Evolutionary conservation across 2,113 vertebrate genomes (phyloP).

Genomic region (Vireo altiloquus): DNA sequence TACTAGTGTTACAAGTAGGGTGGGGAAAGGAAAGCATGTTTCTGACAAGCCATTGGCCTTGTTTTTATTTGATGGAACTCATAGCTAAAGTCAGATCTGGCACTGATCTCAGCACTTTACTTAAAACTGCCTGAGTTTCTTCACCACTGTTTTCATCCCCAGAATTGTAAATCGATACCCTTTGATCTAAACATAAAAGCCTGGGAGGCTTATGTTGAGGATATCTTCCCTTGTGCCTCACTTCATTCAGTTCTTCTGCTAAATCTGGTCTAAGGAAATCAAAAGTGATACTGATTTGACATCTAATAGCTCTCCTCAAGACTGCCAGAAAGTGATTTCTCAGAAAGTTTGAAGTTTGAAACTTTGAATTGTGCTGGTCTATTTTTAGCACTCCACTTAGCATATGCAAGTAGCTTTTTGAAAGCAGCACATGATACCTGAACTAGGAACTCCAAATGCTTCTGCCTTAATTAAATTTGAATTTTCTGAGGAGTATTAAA

Average conservation of each 20-base stretch:
- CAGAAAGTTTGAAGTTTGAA: not conserved
- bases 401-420: not conserved
- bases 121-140: not conserved
- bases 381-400: not conserved
- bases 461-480: not conserved
- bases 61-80: not conserved
- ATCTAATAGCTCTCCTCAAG: not conserved
- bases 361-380: not conserved
- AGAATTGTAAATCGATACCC: slow-evolving; percentile 16
- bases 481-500: not conserved
- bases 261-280: not conserved
- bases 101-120: not conserved
- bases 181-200: slow-evolving; percentile 45
- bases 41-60: not conserved
- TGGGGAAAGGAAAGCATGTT: not conserved
- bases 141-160: not conserved
- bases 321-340: not conserved
- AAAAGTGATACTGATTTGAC: not conserved
- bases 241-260: not conserved
- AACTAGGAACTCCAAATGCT: not conserved
- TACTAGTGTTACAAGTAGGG: not conserved
- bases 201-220: not conserved
- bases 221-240: not conserved
- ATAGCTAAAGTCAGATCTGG: not conserved
- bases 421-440: not conserved